A percentile compares a stretch with the other conserved stretches of the same genome.
Evolutionary conservation across 2,888 invertebrate species (phyloP).

Genomic region (Heliconius sara): DNA sequence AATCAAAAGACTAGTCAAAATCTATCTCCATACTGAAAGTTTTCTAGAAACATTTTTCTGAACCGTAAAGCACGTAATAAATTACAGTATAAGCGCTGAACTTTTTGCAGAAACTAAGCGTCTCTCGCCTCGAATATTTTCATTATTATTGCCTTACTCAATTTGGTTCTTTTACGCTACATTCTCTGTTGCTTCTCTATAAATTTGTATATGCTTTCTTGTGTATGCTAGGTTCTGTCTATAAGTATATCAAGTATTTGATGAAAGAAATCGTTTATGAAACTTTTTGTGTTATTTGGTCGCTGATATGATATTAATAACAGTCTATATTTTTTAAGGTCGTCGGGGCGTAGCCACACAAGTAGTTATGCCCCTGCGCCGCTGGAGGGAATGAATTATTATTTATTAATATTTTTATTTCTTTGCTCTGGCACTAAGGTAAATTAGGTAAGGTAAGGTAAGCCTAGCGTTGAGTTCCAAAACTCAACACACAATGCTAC

Average conservation of each 20-base stretch:
- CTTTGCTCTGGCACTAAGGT: too few species aligned
- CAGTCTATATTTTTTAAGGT: too few species aligned
- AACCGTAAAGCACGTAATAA: constrained; percentile 27
- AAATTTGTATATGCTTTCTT: background rate
- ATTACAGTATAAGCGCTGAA: constrained; percentile 30
- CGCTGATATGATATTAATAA: too few species aligned
- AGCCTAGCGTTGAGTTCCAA: too few species aligned
- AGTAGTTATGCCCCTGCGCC: too few species aligned
- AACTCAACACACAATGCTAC: too few species aligned
- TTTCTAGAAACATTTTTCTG: constrained; percentile 23
- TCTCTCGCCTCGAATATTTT: constrained; percentile 25
- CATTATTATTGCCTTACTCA: constrained; percentile 21
- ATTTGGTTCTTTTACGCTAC: constrained; percentile 13
- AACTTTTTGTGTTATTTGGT: background rate
- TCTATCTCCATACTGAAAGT: constrained; percentile 29
- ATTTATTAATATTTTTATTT: too few species aligned
- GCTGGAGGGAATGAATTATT: too few species aligned
- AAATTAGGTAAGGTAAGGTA: too few species aligned
- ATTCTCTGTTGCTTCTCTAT: background rate
- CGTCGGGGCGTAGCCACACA: too few species aligned
- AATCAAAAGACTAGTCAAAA: constrained; percentile 26
- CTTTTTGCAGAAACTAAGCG: constrained; percentile 21
- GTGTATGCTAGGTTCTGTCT: background rate
- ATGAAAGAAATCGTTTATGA: background rate
- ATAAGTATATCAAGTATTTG: background rate